These are phyloP conservation scores for Euphonia xanthogaster DNA, from an alignment of 2,797 vertebrate species.

Conservation along the genomic window DNA sequence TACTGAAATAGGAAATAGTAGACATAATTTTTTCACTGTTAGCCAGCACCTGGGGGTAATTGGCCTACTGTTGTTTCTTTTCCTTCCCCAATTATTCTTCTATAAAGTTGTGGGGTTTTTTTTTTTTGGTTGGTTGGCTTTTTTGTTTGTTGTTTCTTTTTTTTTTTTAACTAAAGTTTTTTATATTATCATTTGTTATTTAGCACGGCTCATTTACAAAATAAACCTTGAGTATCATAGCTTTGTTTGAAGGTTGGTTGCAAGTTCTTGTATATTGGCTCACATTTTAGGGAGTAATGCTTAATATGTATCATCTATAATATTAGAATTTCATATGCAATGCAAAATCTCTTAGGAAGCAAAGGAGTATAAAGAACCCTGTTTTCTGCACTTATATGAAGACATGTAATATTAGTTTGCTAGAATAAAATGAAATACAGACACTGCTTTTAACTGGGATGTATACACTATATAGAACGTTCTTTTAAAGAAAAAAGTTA, in stretches of 20 bases:
- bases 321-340: slow-evolving; percentile 19
- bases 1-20: not conserved
- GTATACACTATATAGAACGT: slow-evolving; percentile 54
- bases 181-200: not conserved
- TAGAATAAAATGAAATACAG: slow-evolving; percentile 25
- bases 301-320: slow-evolving; percentile 42
- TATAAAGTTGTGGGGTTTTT: not conserved
- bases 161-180: not conserved
- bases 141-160: not conserved
- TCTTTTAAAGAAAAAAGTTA: slow-evolving; percentile 32
- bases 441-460: slow-evolving; percentile 56
- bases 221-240: not conserved
- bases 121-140: not conserved
- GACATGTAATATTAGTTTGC: slow-evolving; percentile 46
- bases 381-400: slow-evolving; percentile 56
- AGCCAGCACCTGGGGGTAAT: not conserved
- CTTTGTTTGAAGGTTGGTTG: slow-evolving; percentile 26
- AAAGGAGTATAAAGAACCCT: slow-evolving; percentile 69
- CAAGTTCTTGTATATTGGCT: slow-evolving; percentile 36
- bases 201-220: not conserved
- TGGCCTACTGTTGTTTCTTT: not conserved
- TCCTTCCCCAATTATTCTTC: not conserved
- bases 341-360: slow-evolving; percentile 13
- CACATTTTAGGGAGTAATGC: slow-evolving; percentile 30
- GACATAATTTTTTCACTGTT: not conserved